These are phyloP conservation scores for Cataglyphis livida DNA, from an alignment of 2,888 invertebrate species.

Conservation along the genomic window DNA sequence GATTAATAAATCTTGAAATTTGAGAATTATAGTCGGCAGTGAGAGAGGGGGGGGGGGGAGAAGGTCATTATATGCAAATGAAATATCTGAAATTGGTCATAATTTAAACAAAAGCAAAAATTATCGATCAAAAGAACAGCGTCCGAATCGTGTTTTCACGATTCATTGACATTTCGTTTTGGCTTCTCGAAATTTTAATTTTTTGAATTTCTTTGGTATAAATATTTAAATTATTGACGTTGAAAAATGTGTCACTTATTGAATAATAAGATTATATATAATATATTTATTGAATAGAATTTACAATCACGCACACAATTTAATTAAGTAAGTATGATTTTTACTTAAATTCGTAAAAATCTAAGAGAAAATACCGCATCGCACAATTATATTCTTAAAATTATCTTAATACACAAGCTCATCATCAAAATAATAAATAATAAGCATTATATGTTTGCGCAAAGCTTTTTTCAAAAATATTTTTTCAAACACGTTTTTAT, in stretches of 20 bases:
- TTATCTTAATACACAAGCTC: neutral
- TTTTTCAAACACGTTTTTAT: conserved; percentile 9
- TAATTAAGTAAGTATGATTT: conserved; percentile 4
- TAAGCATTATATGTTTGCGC: neutral
- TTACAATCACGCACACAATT: neutral
- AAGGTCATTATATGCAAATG: neutral
- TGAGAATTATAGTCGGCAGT: neutral
- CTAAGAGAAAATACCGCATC: neutral
- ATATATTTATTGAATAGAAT: conserved; percentile 4
- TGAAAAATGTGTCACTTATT: neutral
- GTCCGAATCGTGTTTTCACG: neutral
- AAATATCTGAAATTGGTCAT: conserved; percentile 11
- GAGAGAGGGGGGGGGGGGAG: too few relatives aligned
- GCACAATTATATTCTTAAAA: neutral
- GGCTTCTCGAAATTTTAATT: conserved; percentile 14
- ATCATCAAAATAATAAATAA: neutral
- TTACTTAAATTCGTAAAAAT: neutral
- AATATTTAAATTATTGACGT: conserved; percentile 10
- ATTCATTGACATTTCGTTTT: neutral
- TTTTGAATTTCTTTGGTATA: neutral
- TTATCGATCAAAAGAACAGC: conserved; percentile 17
- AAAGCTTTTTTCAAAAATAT: neutral
- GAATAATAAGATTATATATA: neutral
- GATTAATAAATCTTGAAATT: conserved; percentile 33
- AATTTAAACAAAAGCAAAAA: conserved; percentile 25